phyloP scores from a whole-genome alignment of 2,888 invertebrate genomes.

The Augochlorella aurata region DNA sequence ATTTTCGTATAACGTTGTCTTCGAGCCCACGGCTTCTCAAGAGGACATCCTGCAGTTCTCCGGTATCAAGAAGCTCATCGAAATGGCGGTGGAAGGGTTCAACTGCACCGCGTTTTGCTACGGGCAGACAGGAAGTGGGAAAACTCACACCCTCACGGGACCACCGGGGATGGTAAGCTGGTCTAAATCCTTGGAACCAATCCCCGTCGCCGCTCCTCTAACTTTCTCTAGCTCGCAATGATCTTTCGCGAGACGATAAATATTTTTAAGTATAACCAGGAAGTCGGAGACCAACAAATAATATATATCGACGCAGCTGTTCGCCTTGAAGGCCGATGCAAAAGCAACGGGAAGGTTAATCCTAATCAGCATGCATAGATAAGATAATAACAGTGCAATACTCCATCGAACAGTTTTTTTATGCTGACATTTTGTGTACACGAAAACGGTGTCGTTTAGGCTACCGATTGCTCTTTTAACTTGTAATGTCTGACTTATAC shows the following conservation, averaged over 20 bases:
- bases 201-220: not conserved
- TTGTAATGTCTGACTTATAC: not conserved
- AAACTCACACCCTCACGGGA: conserved; percentile 97
- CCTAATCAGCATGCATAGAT: conserved; percentile 58
- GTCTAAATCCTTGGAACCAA: not conserved
- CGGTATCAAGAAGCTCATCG: conserved; percentile 93
- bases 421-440: not conserved
- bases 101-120: conserved; percentile 97
- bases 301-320: conserved; percentile 39
- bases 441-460: conserved; percentile 3
- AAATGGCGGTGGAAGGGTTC: conserved; percentile 97
- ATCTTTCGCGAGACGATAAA: not conserved
- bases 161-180: conserved; percentile 89
- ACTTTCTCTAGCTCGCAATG: not conserved
- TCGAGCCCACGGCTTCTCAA: conserved; percentile 94
- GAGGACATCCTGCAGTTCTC: conserved; percentile 94
- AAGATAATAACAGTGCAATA: conserved; percentile 57
- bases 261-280: not conserved
- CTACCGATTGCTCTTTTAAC: not conserved
- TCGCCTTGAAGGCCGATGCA: conserved; percentile 47
- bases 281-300: conserved; percentile 20
- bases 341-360: conserved; percentile 53
- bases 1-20: conserved; percentile 97
- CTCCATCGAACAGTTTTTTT: conserved; percentile 28
- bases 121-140: conserved; percentile 98